Base-by-base conservation (phyloP, 2,888 invertebrate genomes). In the Sphinx pinastri region DNA sequence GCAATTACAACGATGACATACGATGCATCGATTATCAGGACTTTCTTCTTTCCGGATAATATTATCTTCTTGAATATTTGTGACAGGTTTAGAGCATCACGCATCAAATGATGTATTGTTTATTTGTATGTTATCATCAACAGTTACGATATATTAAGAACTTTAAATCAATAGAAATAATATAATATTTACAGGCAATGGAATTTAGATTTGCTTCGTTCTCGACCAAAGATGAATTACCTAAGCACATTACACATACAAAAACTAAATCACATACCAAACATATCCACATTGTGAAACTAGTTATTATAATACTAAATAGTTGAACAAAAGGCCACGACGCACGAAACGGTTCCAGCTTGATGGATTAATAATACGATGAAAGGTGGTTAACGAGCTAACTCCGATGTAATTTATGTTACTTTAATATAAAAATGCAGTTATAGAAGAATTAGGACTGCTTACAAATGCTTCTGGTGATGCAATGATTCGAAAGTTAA, bases 321-420 rank as follows among this genome's bases (percentile, higher is more conserved):
- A 67, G 67, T 67, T 57, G 57, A 57, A 55, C 68, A 68, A 68
- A 68, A 59, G 49, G 25, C 57, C 14, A 59, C n/a, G 58, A 59
- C 47, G 58, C 57, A 68, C 58, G 58, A 68, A 49, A 49, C 63
- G 63, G 63, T 63, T 19, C 47, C 19, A 19, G 19, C 63, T 63
- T 63, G 63, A 63, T 63, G 63, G 63, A 68, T 68, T 68, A 59
- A 68, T 59, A 58, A 57, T 68, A 52, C 51, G 52, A 63, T 63
- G 63, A 63, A 63, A 63, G 63, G 47, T 63, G 69, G 74, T 71
- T 71, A 73, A 77, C 74, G 74, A 75, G 74, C 73, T 31, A 67
- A 54, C 63, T 63, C 19, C 38, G 67, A 68, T 54, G 68, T 74
- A 72, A 73, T 75, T 73, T 72, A 70, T 57, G 69, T 70, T 68